Conservation (phyloP, 2,888 invertebrate genomes). For the Parasteatoda lunata region DNA sequence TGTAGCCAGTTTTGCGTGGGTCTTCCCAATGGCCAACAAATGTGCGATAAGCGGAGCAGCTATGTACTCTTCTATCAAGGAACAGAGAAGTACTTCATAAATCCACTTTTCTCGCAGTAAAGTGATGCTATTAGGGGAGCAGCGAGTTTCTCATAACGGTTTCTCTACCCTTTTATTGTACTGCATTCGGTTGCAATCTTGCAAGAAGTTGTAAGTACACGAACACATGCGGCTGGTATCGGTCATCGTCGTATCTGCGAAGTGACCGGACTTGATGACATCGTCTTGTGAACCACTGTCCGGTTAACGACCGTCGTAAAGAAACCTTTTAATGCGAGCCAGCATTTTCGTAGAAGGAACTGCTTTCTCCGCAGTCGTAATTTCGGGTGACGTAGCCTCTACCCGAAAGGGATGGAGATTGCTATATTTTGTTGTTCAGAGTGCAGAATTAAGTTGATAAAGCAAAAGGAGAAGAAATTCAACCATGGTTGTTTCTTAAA, state of each 20-base stretch:
- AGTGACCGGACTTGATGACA: conserved; percentile 34
- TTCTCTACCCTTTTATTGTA: conserved; percentile 5
- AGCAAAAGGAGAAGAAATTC: no score
- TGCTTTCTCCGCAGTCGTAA: no score
- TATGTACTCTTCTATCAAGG: not conserved
- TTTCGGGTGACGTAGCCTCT: no score
- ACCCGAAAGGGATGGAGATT: no score
- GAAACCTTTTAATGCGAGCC: conserved; percentile 28
- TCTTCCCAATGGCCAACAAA: not conserved
- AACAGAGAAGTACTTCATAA: conserved; percentile 46
- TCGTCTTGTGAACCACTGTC: conserved; percentile 10
- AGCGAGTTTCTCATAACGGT: conserved; percentile 48
- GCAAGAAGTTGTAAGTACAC: not conserved
- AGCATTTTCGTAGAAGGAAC: not conserved
- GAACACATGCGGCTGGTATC: not conserved
- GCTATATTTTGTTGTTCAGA: no score
- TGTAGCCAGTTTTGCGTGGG: not conserved
- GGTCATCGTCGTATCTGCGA: conserved; percentile 2
- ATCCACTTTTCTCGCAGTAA: conserved; percentile 31
- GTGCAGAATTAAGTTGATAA: no score
- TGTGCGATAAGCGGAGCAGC: conserved; percentile 37
- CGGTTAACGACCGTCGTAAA: conserved; percentile 48
- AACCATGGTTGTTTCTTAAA: no score
- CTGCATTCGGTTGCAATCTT: not conserved
- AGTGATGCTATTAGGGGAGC: conserved; percentile 38